These are phyloP conservation scores for Anas platyrhynchos DNA, from an alignment of 2,113 vertebrate species.

Conservation along the genomic window DNA sequence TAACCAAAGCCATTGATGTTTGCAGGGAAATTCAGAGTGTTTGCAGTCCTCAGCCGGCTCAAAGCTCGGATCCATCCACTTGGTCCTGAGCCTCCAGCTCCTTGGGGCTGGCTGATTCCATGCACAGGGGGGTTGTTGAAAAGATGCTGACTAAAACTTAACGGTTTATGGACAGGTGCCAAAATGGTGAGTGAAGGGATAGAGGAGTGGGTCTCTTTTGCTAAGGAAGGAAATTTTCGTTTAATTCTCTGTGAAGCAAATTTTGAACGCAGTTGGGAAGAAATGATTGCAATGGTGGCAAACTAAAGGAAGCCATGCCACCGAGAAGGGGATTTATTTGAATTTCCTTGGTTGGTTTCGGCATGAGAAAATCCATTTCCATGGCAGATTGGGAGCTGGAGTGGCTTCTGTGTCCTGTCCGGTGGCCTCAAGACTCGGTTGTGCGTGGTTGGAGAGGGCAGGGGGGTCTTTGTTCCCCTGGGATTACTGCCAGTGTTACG, in stretches of 20 bases:
- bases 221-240: conserved; percentile 7
- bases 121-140: neutral
- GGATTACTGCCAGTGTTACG: neutral
- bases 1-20: neutral
- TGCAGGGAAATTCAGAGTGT: neutral
- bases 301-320: neutral
- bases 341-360: conserved; percentile 54
- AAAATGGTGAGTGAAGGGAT: neutral
- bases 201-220: neutral
- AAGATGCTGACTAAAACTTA: neutral
- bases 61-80: neutral
- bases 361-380: conserved; percentile 29
- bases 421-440: neutral
- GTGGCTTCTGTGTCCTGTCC: neutral
- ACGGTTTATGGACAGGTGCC: neutral
- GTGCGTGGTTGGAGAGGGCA: rapidly evolving
- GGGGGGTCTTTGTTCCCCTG: neutral
- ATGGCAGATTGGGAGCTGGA: neutral
- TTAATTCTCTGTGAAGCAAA: conserved; percentile 20
- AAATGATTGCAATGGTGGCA: neutral
- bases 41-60: neutral
- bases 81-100: neutral
- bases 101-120: rapidly evolving
- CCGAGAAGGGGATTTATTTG: conserved; percentile 27
- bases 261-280: conserved; percentile 10